A percentile compares a stretch with the other conserved stretches of the same genome.
Conservation (phyloP, 2,888 invertebrate genomes). For the Ptycholaimellus sp. region DNA sequence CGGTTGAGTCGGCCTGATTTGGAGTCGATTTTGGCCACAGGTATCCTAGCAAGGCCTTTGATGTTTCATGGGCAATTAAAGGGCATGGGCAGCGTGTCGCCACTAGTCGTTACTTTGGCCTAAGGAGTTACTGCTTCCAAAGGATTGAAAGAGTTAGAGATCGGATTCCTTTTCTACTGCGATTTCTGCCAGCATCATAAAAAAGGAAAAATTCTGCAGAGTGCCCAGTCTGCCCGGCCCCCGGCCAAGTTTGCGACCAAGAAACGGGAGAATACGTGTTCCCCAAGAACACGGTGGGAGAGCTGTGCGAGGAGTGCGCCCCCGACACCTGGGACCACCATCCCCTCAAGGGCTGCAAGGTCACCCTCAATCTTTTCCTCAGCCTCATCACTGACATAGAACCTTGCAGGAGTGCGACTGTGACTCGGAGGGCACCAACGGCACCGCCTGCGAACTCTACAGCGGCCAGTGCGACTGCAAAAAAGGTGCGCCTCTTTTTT, state of each 20-base stretch:
- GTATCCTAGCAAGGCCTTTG: neutral
- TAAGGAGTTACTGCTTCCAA: too few species aligned
- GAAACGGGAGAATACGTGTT: conserved; percentile 30
- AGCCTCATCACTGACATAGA: conserved; percentile 10
- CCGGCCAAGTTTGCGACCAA: conserved; percentile 32
- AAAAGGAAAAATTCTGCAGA: conserved; percentile 20
- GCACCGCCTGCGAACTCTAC: conserved; percentile 58
- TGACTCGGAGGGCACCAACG: conserved; percentile 53
- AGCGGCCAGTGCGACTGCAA: conserved; percentile 45
- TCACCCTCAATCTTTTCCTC: conserved; percentile 6
- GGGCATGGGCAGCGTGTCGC: too few species aligned
- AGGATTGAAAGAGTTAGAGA: too few species aligned
- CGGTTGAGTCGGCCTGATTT: too few species aligned
- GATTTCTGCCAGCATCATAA: too few species aligned
- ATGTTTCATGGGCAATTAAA: too few species aligned
- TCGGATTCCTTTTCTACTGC: neutral
- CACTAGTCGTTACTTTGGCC: too few species aligned
- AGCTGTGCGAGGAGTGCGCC: conserved; percentile 28
- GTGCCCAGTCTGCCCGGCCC: conserved; percentile 26
- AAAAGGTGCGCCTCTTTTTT: conserved; percentile 41
- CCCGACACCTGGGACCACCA: conserved; percentile 28
- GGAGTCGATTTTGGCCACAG: neutral
- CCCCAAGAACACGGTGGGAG: conserved; percentile 29
- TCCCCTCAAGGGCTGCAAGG: conserved; percentile 27
- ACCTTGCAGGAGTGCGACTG: conserved; percentile 38